Conservation (phyloP, 2,888 invertebrate genomes). For the Schizaphis graminum region DNA sequence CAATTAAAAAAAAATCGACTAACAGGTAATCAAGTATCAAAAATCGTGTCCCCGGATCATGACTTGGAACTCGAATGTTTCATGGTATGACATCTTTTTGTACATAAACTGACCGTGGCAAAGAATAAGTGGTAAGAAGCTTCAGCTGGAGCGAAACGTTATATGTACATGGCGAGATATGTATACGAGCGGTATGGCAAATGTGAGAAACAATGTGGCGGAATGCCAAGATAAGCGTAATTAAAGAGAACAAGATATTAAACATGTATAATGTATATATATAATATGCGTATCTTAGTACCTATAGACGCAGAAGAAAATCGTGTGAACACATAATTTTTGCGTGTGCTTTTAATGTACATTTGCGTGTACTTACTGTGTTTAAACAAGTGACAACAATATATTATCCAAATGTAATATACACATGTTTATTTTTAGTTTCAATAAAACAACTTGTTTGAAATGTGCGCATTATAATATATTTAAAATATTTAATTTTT, state of each 20-base stretch:
- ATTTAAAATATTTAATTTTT: neutral
- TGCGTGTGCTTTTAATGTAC: neutral
- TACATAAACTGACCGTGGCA: neutral
- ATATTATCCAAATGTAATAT: neutral
- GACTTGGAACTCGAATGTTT: neutral
- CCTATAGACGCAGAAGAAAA: too few relatives aligned
- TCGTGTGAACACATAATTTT: conserved; percentile 19
- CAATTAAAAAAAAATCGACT: neutral
- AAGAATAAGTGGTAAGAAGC: neutral
- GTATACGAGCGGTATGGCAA: neutral
- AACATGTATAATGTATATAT: neutral
- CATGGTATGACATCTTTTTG: neutral
- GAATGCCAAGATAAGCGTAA: conserved; percentile 48
- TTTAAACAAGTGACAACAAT: neutral
- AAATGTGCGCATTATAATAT: neutral
- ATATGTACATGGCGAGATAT: neutral
- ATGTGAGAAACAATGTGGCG: conserved; percentile 42
- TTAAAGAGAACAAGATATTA: conserved; percentile 21
- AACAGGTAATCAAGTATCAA: neutral
- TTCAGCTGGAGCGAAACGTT: neutral
- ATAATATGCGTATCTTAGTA: neutral
- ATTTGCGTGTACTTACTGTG: neutral
- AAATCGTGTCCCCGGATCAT: neutral
- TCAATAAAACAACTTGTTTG: neutral
- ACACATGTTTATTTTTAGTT: neutral